phyloP scores from a whole-genome alignment of 2,113 vertebrate species.

The Nothocercus nigrocapillus region DNA sequence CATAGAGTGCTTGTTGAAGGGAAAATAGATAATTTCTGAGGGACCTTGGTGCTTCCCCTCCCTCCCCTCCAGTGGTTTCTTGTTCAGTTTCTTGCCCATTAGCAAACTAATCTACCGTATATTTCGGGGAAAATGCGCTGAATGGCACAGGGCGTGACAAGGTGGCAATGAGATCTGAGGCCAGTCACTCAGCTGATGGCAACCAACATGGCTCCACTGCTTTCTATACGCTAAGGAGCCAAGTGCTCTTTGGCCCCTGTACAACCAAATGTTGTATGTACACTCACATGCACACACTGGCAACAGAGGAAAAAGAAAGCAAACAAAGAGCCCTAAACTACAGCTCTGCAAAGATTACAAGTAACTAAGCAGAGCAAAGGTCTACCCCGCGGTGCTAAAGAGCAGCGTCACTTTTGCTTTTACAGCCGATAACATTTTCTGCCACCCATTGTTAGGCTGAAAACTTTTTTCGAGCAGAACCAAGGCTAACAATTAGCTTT shows the following conservation, averaged over 20 bases:
- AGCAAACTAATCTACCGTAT: background rate
- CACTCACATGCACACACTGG: background rate
- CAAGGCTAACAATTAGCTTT: conserved; percentile 18
- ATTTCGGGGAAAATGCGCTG: background rate
- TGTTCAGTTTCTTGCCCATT: background rate
- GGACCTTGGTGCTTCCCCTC: background rate
- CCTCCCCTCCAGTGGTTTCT: background rate
- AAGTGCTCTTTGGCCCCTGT: background rate
- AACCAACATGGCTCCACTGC: background rate
- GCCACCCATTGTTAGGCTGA: background rate
- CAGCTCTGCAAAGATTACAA: background rate
- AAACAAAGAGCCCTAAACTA: background rate
- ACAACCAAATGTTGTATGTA: conserved; percentile 15
- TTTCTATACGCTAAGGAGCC: background rate
- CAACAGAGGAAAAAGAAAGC: background rate
- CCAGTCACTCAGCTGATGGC: fast-evolving
- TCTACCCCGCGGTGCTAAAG: conserved; percentile 2
- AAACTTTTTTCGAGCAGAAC: conserved; percentile 8
- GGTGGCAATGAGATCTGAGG: background rate
- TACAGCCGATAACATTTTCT: conserved; percentile 9
- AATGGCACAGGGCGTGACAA: background rate
- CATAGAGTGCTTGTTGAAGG: background rate
- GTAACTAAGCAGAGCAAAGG: conserved; percentile 53
- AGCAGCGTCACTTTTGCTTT: background rate
- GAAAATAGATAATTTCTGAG: background rate